A percentile compares a stretch with the other conserved stretches of the same genome.
phyloP scores from a whole-genome alignment of 1,140 invertebrate species.

The Daktulosphaira vitifoliae region DNA sequence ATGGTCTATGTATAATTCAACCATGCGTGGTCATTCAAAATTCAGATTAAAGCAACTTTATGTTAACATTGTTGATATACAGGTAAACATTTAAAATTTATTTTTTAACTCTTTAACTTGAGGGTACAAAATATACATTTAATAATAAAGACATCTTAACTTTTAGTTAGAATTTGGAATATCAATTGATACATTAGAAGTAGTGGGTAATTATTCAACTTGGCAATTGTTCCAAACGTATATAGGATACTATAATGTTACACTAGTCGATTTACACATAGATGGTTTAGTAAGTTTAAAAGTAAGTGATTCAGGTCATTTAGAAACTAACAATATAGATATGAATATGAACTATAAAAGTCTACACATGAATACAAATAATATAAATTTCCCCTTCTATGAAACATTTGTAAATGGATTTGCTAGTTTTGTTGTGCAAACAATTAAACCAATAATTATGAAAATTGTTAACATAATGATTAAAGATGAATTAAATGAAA shows the following conservation, averaged over 20 bases:
- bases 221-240: constrained; percentile 58
- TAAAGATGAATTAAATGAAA: constrained; percentile 42
- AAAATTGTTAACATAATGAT: constrained; percentile 62
- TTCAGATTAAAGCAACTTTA: constrained; percentile 61
- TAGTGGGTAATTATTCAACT: constrained; percentile 64
- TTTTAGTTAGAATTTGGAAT: constrained; percentile 57
- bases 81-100: constrained; percentile 44
- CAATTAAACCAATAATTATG: constrained; percentile 63
- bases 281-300: constrained; percentile 56
- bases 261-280: constrained; percentile 57
- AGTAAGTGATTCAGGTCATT: constrained; percentile 46
- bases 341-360: constrained; percentile 23
- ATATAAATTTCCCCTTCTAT: constrained; percentile 18
- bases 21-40: constrained; percentile 64
- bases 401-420: constrained; percentile 16
- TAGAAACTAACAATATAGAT: constrained; percentile 46
- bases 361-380: constrained; percentile 24
- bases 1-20: constrained; percentile 60
- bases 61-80: constrained; percentile 58
- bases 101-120: too few species aligned
- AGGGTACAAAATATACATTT: constrained; percentile 22
- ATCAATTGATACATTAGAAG: constrained; percentile 57
- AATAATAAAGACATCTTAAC: constrained; percentile 1
- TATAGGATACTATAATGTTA: constrained; percentile 63
- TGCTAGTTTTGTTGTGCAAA: constrained; percentile 38